These are phyloP conservation scores for Porites lutea DNA, from an alignment of 64 coral and sea anemone genomes.

Conservation along the genomic window DNA sequence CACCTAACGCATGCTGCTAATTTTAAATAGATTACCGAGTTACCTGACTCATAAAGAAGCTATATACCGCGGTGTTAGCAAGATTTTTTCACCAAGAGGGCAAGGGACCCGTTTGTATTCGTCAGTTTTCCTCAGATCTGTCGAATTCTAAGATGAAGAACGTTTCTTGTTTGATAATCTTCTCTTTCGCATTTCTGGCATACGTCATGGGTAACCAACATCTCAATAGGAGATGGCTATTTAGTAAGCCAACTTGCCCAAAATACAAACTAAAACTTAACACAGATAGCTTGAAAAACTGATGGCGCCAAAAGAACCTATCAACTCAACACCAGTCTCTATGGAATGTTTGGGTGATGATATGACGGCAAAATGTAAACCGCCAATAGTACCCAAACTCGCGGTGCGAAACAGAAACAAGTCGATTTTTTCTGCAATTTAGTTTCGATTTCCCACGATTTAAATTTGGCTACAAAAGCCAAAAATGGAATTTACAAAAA, in stretches of 20 bases:
- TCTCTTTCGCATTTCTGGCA: background rate
- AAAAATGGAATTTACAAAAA: too few species aligned
- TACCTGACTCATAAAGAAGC: background rate
- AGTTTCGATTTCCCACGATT: too few species aligned
- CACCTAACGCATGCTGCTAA: background rate
- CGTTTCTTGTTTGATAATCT: background rate
- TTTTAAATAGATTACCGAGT: background rate
- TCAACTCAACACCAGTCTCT: background rate
- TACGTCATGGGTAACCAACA: background rate
- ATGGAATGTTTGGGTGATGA: too few species aligned
- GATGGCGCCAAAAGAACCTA: background rate
- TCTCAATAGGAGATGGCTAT: background rate
- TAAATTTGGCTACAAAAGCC: too few species aligned
- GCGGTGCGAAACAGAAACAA: too few species aligned
- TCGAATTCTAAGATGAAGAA: background rate
- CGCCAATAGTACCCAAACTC: too few species aligned
- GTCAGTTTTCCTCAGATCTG: background rate
- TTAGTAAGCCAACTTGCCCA: background rate
- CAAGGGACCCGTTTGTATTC: background rate
- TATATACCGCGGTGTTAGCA: background rate
- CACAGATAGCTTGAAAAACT: background rate
- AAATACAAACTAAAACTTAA: background rate
- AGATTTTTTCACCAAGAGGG: background rate
- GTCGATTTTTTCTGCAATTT: too few species aligned
- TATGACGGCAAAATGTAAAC: too few species aligned